phyloP scores from a whole-genome alignment of 1,140 invertebrate species.

The Leptoteleia sp. region DNA sequence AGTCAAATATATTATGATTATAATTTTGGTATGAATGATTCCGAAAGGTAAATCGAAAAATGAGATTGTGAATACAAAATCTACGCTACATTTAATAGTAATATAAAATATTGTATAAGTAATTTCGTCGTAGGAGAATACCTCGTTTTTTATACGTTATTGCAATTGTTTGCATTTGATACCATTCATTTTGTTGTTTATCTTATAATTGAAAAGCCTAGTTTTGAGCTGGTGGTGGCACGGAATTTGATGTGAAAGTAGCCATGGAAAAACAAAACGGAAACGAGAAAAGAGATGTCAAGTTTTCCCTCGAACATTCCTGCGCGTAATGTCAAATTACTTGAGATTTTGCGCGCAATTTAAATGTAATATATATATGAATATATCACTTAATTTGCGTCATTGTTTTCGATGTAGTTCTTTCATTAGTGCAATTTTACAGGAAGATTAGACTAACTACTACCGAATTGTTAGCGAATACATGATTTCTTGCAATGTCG shows the following conservation, averaged over 20 bases:
- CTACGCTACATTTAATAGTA: constrained; percentile 25
- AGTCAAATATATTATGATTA: constrained; percentile 15
- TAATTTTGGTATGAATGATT: constrained; percentile 16
- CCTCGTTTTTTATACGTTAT: constrained; percentile 47
- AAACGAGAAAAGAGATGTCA: constrained; percentile 17
- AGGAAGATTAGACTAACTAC: constrained; percentile 46
- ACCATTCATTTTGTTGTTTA: constrained; percentile 45
- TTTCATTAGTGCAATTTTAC: constrained; percentile 62
- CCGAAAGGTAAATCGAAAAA: constrained; percentile 4
- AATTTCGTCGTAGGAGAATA: constrained; percentile 38
- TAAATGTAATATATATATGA: too few relatives aligned
- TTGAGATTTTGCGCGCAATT: constrained; percentile 40
- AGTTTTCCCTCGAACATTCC: constrained; percentile 59
- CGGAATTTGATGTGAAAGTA: constrained; percentile 47
- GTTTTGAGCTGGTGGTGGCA: constrained; percentile 56
- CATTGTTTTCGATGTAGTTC: constrained; percentile 37
- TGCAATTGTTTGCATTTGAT: constrained; percentile 51
- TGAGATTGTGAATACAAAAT: not conserved
- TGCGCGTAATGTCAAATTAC: constrained; percentile 30
- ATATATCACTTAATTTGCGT: constrained; percentile 46
- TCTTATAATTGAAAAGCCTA: constrained; percentile 40
- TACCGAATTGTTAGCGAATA: constrained; percentile 36
- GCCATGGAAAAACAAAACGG: constrained; percentile 22
- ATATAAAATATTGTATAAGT: constrained; percentile 32
- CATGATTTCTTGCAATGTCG: constrained; percentile 34